Percentiles rank a stretch among this genome's conserved stretches.
phyloP scores from a whole-genome alignment of 2,888 invertebrate genomes.

The Vandiemenella viatica region DNA sequence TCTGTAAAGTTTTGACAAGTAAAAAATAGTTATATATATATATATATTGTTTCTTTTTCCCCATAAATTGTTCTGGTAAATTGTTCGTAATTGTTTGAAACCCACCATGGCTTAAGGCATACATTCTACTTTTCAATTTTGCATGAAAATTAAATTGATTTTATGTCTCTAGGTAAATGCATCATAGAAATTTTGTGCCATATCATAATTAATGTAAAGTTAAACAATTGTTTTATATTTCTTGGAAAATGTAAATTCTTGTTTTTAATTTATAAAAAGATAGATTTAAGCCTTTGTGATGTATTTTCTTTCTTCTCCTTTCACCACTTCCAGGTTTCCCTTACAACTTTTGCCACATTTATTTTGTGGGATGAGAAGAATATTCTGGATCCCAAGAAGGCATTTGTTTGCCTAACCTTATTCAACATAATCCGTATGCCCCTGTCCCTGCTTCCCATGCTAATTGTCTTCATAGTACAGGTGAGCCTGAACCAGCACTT shows the following conservation, averaged over 20 bases:
- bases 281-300: background rate
- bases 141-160: no score
- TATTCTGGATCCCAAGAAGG: constrained; percentile 61
- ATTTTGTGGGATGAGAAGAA: constrained; percentile 51
- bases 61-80: no score
- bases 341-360: constrained; percentile 72
- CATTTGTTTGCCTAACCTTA: constrained; percentile 74
- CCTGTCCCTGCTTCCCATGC: constrained; percentile 62
- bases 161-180: no score
- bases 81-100: no score
- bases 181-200: no score
- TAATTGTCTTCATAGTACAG: constrained; percentile 59
- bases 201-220: no score
- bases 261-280: background rate
- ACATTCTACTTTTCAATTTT: no score
- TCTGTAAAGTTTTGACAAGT: no score
- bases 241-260: background rate
- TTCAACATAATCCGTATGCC: constrained; percentile 81
- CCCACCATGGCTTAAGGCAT: no score
- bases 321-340: constrained; percentile 46
- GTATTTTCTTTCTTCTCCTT: background rate
- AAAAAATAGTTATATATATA: no score
- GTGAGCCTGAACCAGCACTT: constrained; percentile 33
- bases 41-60: no score
- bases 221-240: no score